These are phyloP conservation scores for Cephalophus harveyi DNA, from an alignment of 2,113 vertebrate genomes.

Conservation along the genomic window DNA sequence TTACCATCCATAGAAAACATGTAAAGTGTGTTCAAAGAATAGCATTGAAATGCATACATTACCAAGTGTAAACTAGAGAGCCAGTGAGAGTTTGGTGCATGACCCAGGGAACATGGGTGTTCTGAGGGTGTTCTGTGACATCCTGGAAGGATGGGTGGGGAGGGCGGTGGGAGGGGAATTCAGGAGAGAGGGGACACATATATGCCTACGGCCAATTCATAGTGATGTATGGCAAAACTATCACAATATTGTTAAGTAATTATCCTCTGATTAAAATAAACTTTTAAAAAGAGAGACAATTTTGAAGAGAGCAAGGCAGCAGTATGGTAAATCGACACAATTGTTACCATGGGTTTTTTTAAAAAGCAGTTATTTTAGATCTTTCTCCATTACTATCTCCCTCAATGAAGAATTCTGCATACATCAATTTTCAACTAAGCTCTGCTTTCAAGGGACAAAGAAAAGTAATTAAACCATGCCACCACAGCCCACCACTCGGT, in stretches of 20 bases:
- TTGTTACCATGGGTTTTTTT: background rate
- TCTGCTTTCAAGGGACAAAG: background rate
- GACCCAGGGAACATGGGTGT: background rate
- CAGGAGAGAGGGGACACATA: background rate
- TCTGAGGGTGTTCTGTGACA: background rate
- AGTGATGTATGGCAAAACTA: background rate
- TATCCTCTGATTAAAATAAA: background rate
- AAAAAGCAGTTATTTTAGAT: background rate
- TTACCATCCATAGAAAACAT: background rate
- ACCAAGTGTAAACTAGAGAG: background rate
- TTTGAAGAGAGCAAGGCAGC: background rate
- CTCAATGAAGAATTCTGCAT: slow-evolving; percentile 28
- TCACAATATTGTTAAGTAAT: background rate
- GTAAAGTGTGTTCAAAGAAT: background rate
- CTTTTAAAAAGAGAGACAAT: background rate
- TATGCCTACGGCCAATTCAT: background rate
- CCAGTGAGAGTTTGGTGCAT: background rate
- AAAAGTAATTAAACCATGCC: background rate
- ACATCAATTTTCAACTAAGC: slow-evolving; percentile 34
- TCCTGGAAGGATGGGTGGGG: background rate
- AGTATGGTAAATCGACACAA: background rate
- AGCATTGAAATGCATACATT: background rate
- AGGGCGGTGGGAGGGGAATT: background rate
- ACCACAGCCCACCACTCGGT: background rate
- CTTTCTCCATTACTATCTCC: background rate